Base-by-base conservation (phyloP, 2,113 vertebrate species). In the Indri indri region DNA sequence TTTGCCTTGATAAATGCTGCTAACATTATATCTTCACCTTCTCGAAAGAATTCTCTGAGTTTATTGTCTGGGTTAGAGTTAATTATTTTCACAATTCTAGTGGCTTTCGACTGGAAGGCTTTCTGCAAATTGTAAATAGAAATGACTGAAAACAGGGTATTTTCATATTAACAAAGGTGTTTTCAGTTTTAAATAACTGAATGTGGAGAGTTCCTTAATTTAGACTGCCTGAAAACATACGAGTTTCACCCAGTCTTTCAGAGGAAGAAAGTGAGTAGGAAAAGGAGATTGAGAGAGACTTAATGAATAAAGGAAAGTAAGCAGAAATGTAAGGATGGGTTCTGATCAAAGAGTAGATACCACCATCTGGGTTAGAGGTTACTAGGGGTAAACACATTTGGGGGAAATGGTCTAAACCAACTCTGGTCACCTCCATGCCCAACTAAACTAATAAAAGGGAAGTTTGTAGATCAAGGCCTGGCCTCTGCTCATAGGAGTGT, bases 181-280 rank as follows among this genome's bases (percentile, higher is more conserved):
- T 85, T 95, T 96, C 42, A 50, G 3, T 91, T 85, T 93, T 63
- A 94, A 88, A 85, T 70, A 93, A 81, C 14, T 85, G 22, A 70
- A 90, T 92, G 61, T 54, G 6, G 32, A 84, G 9, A 22, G 16
- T 68, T 40, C 5, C 63, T 95, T 93, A 91, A 8, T 57, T 81
- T 52, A 81, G 79, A n/a, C 25, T 82, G 32, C 12, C 40, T 20
- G 91, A 45, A 74, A 89, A 82, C 18, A 88, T 6, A 37, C 1
- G 8, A 10, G 1, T 80, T 14, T 93, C 30, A 47, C 6, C n/a
- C 76, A 61, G 32, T 50, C 8, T 89, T 96, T 91, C 40, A 79
- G 47, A 91, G 32, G n/a, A 89, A 22, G 40, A 73, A 34, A 65
- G 0, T 65, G 30, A 79, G 12, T 45, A 92, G 12, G 34, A 57